Evolutionary conservation across 2,113 vertebrate genomes (phyloP), one percentile per base, ranked within the genome.

Genomic region (Paramisgurnus dabryanus): DNA sequence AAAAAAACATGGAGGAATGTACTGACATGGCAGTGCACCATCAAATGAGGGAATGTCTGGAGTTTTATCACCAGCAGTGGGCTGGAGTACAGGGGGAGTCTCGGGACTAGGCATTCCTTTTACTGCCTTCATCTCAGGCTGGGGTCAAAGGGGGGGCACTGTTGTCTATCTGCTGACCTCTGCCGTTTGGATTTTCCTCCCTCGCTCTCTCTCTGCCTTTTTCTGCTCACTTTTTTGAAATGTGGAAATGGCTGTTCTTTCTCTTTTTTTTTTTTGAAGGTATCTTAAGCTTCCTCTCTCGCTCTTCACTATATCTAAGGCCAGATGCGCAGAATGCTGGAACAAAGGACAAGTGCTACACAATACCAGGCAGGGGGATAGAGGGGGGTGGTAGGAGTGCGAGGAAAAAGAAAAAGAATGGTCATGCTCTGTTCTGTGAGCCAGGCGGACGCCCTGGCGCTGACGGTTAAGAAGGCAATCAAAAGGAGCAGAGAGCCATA

Each of bases 1-100:
- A 84, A 80, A 63, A 87, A 78, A 67, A 6, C 82, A 88, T 85
- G 88, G 89, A 89, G 94, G 83, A 90, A 95, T 93, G 93, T 94
- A 94, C 92, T 90, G 91, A 94, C 92, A 95, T 94, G 94, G 95
- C 93, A 92, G 91, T 88, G 89, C 90, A 95, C 93, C 95, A 95
- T 95, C 94, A 95, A 95, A 95, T 95, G 95, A 96, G 95, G 85
- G 94, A 95, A 94, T 83, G 95, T 97, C 96, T 98, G 95, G 94
- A 94, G 91, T 97, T 96, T 97, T 96, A 97, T 98, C 96, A 95
- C 94, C 89, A 82, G 88, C 89, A 90, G 91, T 91, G 94, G 63
- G 74, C 60, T 93, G 93, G 91, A 92, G 91, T 94, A 91, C 91
- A 93, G 90, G 90, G 87, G 93, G 91, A 95, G 94, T 92, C 93